Base-by-base conservation (phyloP, 2,888 invertebrate species). In the Agrypnus murinus region DNA sequence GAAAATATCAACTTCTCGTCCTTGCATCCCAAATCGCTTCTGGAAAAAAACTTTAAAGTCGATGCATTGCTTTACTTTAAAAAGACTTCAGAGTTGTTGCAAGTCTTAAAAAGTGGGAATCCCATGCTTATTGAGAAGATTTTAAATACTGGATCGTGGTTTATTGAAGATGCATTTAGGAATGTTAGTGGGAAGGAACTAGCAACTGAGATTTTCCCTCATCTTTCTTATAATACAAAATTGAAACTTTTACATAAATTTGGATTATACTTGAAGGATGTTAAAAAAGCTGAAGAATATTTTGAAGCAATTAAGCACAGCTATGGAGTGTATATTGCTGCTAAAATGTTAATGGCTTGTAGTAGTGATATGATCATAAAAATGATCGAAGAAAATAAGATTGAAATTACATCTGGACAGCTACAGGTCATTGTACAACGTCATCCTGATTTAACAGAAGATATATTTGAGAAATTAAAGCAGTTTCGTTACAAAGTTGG, bases 181-280 rank as follows among this genome's bases (percentile, higher is more conserved):
- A 46, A 60, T 34, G 15, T 72, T 12, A 64, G 12, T 2, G 66
- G 64, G 9, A 58, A 72, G n/a, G 25, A 40, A 8, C 57, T 75
- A 6, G 67, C 64, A 3, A 64, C 50, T 5, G 38, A 71, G 14
- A 50, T 72, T 38, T 69, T 75, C 7, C 65, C 72, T 0, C 40
- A 71, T n/a, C 36, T 70, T 25, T 74, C 75, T 6, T 75, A 65
- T 43, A 72, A 50, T 2, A 40, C 69, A 6, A 68, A 73, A 38
- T 12, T 71, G 34, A 72, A 73, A 46, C 8, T 75, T 7, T 17
- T 72, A 8, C 60, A 66, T 40, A 57, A 68, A 38, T 40, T 75
- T 10, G 38, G 65, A 2, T 43, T 57, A 12, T 46, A 59, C 50
- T 8, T 69, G 10, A 32, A n/a, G 12, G 34, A 69, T 17, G n/a